Base-by-base conservation (phyloP, 1,140 invertebrate species). In the Caerostris extrusa region DNA sequence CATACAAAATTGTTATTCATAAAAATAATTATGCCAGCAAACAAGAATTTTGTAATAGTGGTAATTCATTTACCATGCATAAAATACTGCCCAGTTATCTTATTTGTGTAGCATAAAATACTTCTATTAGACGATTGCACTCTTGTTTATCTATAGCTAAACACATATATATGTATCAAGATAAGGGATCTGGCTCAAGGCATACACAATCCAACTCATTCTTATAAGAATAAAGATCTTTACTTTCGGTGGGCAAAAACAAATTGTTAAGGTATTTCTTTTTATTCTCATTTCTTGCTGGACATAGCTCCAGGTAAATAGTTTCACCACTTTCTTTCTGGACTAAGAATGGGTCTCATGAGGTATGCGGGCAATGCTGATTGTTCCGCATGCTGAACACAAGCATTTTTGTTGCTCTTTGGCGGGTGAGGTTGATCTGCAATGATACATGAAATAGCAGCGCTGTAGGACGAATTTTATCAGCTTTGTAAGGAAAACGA, bases 301-400 rank as follows among this genome's bases (percentile, higher is more conserved):
- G 8, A 57, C 81, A 57, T 82, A 57, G 5, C 14, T 83, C 34
- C 81, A 83, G 81, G 81, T 83, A 83, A 83, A 83, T 83, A 83
- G 81, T 83, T 83, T 83, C 56, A 3, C 81, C 81, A n/a, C 56
- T 83, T 83, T 57, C 53, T 56, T 34, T 6, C 3, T 5, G 56
- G 81, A 56, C 53, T 14, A 57, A 19, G 56, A 83, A 83, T 83
- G 56, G 53, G 3, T 83, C 53, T 83, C 81, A 19, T 83, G 81
- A 83, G 81, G 81, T 83, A 83, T 83, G 81, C 55, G 81, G 81
- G 81, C 55, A 56, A 57, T 83, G 81, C 53, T 83, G 81, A 56
- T 83, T 83, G 81, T 83, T 83, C 56, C 55, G 56, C 14, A 57
- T 83, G 81, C 81, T 83, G 81, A n/a, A 83, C 81, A 57, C 53